Evolutionary conservation across 1,140 invertebrate species (phyloP).

Genomic region (Calycopis cecrops): DNA sequence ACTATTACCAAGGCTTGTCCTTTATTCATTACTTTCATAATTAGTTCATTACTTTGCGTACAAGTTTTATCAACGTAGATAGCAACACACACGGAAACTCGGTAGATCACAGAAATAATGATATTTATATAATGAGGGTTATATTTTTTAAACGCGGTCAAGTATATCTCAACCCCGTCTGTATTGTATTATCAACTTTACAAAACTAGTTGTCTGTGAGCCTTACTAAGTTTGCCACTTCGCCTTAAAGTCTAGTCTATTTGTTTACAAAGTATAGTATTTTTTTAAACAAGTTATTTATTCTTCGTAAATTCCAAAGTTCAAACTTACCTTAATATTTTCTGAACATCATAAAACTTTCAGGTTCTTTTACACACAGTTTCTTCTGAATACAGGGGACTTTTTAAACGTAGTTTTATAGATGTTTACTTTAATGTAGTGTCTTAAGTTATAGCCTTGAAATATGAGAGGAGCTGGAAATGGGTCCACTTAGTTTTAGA

Average conservation of each 20-base stretch:
- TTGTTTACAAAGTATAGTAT: constrained; percentile 10
- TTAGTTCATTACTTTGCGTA: no score
- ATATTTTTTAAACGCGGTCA: neutral
- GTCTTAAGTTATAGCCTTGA: neutral
- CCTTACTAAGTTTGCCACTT: neutral
- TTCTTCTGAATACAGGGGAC: neutral
- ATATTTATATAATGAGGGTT: neutral
- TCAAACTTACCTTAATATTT: constrained; percentile 5
- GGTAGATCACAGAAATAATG: neutral
- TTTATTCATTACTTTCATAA: no score
- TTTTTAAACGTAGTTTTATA: neutral
- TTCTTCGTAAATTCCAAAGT: neutral
- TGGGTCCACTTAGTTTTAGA: no score
- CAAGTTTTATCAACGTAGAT: neutral
- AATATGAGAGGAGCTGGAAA: no score
- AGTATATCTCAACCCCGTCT: neutral
- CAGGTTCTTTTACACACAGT: neutral
- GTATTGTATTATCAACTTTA: constrained; percentile 5
- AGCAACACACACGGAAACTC: neutral
- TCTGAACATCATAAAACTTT: neutral
- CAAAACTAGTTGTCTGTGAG: constrained; percentile 9
- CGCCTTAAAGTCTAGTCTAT: neutral
- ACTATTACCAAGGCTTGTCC: no score
- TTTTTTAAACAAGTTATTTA: constrained; percentile 6
- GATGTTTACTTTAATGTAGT: neutral